A percentile compares a stretch with the other conserved stretches of the same genome.
These are phyloP conservation scores for Chanos chanos DNA, from an alignment of 2,797 vertebrate genomes.

Conservation along the genomic window DNA sequence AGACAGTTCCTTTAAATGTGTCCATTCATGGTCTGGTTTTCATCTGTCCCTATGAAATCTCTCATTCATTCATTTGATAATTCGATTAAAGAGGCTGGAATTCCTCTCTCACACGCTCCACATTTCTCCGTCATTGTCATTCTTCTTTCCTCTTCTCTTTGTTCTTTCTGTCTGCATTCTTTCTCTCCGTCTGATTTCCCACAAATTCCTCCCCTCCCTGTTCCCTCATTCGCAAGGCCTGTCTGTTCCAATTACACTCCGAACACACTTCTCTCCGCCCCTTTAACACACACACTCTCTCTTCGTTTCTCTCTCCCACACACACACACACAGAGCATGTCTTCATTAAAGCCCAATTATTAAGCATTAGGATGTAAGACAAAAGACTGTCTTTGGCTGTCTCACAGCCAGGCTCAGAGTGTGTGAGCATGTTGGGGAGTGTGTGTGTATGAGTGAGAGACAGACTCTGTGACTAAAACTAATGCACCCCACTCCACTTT, in stretches of 20 bases:
- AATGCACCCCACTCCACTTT: too few species aligned
- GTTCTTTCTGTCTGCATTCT: constrained; percentile 1
- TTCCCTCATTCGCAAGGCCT: constrained; percentile 66
- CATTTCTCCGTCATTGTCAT: constrained; percentile 29
- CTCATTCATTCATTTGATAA: constrained; percentile 26
- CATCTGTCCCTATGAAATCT: constrained; percentile 4
- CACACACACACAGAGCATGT: constrained; percentile 31
- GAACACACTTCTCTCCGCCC: too few species aligned
- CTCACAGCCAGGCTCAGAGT: too few species aligned
- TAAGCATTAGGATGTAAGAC: too few species aligned
- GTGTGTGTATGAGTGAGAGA: too few species aligned
- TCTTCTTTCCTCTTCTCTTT: constrained; percentile 19
- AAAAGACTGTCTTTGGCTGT: too few species aligned
- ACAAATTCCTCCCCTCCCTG: constrained; percentile 59
- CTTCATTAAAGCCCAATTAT: neutral
- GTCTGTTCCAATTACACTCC: constrained; percentile 69
- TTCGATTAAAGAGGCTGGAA: neutral
- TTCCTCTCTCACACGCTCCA: constrained; percentile 34
- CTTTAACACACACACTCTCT: constrained; percentile 13
- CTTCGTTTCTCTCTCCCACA: neutral
- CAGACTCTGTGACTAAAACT: too few species aligned
- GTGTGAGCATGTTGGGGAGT: too few species aligned
- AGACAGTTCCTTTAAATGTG: neutral
- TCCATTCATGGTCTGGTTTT: neutral
- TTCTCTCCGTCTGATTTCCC: constrained; percentile 56